phyloP scores from a whole-genome alignment of 2,888 invertebrate species.

The Ectemnius cavifrons region DNA sequence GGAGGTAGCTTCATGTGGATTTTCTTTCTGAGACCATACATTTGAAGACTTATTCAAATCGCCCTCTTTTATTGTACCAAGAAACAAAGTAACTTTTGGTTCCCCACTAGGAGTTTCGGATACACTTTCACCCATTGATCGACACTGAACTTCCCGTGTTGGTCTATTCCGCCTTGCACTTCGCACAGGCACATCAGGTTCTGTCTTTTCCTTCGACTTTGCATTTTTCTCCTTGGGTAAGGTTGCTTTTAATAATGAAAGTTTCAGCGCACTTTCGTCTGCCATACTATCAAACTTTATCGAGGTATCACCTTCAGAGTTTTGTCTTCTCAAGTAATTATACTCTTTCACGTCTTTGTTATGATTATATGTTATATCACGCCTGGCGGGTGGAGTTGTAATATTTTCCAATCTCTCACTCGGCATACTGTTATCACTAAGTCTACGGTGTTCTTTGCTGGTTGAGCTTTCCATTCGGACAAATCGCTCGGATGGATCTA shows the following conservation, averaged over 20 bases:
- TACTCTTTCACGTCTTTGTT: slow-evolving; percentile 66
- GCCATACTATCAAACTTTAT: slow-evolving; percentile 57
- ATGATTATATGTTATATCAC: slow-evolving; percentile 57
- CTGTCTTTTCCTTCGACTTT: slow-evolving; percentile 66
- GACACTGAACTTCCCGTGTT: slow-evolving; percentile 74
- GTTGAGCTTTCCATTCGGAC: slow-evolving; percentile 57
- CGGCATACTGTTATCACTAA: slow-evolving; percentile 62
- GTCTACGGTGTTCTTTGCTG: slow-evolving; percentile 67
- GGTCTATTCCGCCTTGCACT: slow-evolving; percentile 74
- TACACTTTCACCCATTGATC: slow-evolving; percentile 76
- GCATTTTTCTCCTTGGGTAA: slow-evolving; percentile 58
- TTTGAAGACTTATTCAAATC: slow-evolving; percentile 69
- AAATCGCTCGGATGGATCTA: slow-evolving; percentile 66
- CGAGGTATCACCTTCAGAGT: slow-evolving; percentile 73
- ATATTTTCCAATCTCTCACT: slow-evolving; percentile 64
- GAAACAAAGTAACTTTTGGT: slow-evolving; percentile 67
- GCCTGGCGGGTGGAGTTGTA: slow-evolving; percentile 53
- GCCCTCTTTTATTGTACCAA: slow-evolving; percentile 75
- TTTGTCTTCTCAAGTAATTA: slow-evolving; percentile 69
- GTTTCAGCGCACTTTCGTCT: slow-evolving; percentile 54
- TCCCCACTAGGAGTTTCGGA: slow-evolving; percentile 64
- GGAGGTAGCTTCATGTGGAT: slow-evolving; percentile 59
- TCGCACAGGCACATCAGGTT: slow-evolving; percentile 76
- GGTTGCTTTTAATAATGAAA: slow-evolving; percentile 38
- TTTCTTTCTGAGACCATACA: slow-evolving; percentile 67